Evolutionary conservation across 2,888 invertebrate genomes (phyloP), one percentile per base, ranked within the genome.

Genomic region (Meta bourneti): DNA sequence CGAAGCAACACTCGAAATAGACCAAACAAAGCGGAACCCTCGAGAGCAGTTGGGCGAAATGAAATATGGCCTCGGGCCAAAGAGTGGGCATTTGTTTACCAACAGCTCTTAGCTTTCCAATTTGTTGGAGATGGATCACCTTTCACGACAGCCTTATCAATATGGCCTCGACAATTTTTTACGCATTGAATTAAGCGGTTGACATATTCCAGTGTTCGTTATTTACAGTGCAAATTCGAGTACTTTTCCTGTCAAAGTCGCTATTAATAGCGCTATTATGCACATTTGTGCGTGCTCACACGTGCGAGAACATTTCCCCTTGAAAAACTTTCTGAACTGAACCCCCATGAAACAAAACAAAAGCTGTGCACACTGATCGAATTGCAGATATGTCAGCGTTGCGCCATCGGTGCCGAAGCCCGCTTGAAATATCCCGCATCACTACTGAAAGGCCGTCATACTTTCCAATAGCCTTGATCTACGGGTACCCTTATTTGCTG

Each of bases 71-170:
- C 69, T 34, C 11, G 7, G 19, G 51, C 51, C 13, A 81, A 74
- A 61, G 71, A 77, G 90, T 49, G 13, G 34, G 54, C 81, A 54
- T 81, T 83, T 91, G 85, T 87, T 91, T 91, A 91, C 82, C 87
- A 78, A 82, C 19, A 87, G 83, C 79, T 71, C 83, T 87, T 72
- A 77, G 48, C 77, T 86, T 61, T 70, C 19, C 87, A 86, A 83
- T 91, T 87, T 87, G 82, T 91, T 78, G 82, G 71, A 20, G 5
- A 87, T 82, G 70, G 87, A 91, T 83, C 87, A 61, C 71, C 9
- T 71, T 77, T 87, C 78, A 19, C 78, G 87, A 70, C 87, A 91
- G 75, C 75, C 74, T 81, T 20, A 79, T 51, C 61, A 61, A 75
- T 77, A 70, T 19, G 71, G 19, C 34, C 34, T 71, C 9, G 7